Base-by-base conservation (phyloP, 2,888 invertebrate genomes). In the Octodonta nipae region DNA sequence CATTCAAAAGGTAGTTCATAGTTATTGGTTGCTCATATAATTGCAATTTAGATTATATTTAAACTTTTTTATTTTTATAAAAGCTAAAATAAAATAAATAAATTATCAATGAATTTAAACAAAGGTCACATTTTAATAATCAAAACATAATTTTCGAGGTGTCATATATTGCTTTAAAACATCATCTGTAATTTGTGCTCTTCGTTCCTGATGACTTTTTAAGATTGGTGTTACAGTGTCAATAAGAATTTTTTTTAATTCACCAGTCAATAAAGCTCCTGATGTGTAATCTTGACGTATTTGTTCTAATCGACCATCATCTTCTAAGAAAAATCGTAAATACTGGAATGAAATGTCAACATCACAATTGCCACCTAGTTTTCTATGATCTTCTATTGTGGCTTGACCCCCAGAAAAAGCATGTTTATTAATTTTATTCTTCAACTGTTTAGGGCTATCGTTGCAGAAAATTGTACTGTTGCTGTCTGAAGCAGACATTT, bases 341-440 rank as follows among this genome's bases (percentile, higher is more conserved):
- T 96, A 89, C 59, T 96, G 92, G 66, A 73, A 98, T 0, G 95
- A 79, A 34, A 92, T 89, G 64, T 99, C 98, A 5, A 98, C 76
- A 33, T 86, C 84, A 44, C 95, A 89, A 64, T 96, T 80, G n/a
- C 98, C 98, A 12, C 98, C 96, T 15, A 79, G 64, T 46, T 70
- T 64, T 35, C 84, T 66, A 57, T 98, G 98, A 54, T 96, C 93
- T 53, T 98, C 96, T 0, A 92, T 68, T 0, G 93, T 92, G 4
- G 80, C 71, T 50, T 81, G 84, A 3, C 98, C 98, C 3, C 98
- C 98, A 22, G 95, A 95, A 65, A 95, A 99, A 4, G 98, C 98
- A 61, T 95, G 88, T 64, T 92, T 95, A 51, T 86, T 85, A 33
- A 88, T 81, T 75, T 98, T 98, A 53, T 80, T 92, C 60, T 93